Percentiles rank a stretch among this genome's conserved stretches.
These are phyloP conservation scores for Spea bombifrons DNA, from an alignment of 2,113 vertebrate genomes.

Conservation along the genomic window DNA sequence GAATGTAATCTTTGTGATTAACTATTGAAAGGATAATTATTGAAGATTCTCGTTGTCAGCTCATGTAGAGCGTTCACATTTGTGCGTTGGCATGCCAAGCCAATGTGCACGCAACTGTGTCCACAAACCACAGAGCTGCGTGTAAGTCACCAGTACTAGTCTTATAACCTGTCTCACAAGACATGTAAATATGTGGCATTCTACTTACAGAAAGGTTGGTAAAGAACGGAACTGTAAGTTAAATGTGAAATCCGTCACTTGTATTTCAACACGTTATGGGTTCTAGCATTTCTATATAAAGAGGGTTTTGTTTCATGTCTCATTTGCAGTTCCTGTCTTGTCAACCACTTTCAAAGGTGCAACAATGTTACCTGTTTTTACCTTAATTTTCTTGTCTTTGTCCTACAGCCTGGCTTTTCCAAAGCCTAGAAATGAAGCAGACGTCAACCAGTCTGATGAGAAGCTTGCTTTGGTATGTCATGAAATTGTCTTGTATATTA, in stretches of 20 bases:
- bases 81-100: no score
- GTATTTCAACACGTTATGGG: neutral
- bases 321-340: neutral
- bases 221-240: neutral
- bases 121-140: no score
- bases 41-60: no score
- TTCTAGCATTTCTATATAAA: neutral
- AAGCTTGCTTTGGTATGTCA: neutral
- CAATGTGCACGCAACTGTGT: no score
- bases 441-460: neutral
- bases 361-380: neutral
- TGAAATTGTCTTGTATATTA: neutral
- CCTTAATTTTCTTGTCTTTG: neutral
- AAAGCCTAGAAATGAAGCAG: neutral
- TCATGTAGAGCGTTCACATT: no score
- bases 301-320: neutral
- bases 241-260: neutral
- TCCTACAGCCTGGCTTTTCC: constrained; percentile 26
- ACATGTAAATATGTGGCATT: neutral
- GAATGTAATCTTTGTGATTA: no score
- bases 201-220: neutral
- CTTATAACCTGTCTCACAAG: no score
- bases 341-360: neutral
- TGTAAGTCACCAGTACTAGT: no score
- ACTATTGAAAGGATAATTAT: no score